These are phyloP conservation scores for Nyctibius grandis DNA, from an alignment of 2,797 vertebrate species.

Conservation along the genomic window DNA sequence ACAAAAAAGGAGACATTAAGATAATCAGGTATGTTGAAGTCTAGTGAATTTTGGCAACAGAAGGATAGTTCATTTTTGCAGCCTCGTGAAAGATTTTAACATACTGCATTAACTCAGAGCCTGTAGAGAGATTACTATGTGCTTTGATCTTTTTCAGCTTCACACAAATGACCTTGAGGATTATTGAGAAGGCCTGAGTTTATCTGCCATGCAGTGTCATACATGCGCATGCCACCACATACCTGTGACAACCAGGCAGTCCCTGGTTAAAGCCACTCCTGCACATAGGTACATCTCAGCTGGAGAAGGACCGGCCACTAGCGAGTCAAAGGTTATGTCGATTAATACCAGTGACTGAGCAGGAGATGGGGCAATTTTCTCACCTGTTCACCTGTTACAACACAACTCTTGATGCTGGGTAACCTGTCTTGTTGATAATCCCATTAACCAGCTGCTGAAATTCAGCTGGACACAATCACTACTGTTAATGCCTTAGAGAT, in stretches of 20 bases:
- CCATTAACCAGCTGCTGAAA: not conserved
- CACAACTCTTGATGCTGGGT: not conserved
- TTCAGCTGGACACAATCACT: not conserved
- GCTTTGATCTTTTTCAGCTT: not conserved
- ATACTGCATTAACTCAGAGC: not conserved
- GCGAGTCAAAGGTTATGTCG: accelerated
- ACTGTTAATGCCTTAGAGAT: not conserved
- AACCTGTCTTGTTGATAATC: not conserved
- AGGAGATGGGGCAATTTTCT: not conserved
- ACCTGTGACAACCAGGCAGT: not conserved
- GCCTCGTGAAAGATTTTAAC: not conserved
- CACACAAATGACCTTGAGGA: not conserved
- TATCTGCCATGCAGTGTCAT: not conserved
- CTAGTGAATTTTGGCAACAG: not conserved
- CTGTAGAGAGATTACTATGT: not conserved
- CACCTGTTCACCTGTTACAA: not conserved
- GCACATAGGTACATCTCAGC: not conserved
- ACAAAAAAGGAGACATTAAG: not conserved
- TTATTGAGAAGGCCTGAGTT: not conserved
- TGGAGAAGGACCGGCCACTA: not conserved
- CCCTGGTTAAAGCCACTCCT: not conserved
- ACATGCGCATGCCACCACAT: not conserved
- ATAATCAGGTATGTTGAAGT: not conserved
- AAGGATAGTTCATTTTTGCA: not conserved
- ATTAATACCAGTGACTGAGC: not conserved